These are phyloP conservation scores for Encarsia formosa DNA, from an alignment of 2,888 invertebrate genomes.

Conservation along the genomic window DNA sequence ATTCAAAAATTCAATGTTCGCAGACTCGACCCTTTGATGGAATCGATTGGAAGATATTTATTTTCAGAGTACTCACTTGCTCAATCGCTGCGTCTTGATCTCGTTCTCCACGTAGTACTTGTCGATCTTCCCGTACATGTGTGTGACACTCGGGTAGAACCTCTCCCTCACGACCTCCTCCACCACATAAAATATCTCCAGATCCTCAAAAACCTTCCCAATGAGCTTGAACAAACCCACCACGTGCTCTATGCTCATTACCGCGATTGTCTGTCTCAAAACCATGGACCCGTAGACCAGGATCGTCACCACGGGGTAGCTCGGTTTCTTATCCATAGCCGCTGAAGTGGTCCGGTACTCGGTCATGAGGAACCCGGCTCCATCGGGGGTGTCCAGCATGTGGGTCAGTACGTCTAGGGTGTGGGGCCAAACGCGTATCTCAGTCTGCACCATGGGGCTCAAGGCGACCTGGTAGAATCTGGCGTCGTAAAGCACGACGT, in stretches of 20 bases:
- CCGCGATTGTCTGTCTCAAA: slow-evolving; percentile 43
- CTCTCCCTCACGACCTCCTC: slow-evolving; percentile 33
- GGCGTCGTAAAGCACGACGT: slow-evolving; percentile 35
- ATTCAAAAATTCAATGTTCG: background rate
- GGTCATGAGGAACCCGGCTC: slow-evolving; percentile 38
- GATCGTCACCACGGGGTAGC: slow-evolving; percentile 37
- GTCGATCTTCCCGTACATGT: slow-evolving; percentile 44
- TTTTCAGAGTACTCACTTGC: slow-evolving; percentile 34
- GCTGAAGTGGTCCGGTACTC: slow-evolving; percentile 34
- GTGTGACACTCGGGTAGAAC: slow-evolving; percentile 42
- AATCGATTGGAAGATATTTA: background rate
- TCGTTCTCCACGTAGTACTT: slow-evolving; percentile 46
- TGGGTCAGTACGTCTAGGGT: slow-evolving; percentile 39
- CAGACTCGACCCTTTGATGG: background rate
- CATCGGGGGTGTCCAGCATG: slow-evolving; percentile 42
- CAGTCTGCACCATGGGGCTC: slow-evolving; percentile 35
- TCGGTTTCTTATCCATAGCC: slow-evolving; percentile 29
- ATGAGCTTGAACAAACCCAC: slow-evolving; percentile 38
- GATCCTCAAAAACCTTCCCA: slow-evolving; percentile 38
- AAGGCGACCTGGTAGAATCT: slow-evolving; percentile 41
- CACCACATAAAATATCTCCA: slow-evolving; percentile 37
- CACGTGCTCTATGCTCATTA: slow-evolving; percentile 44
- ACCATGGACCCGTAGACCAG: slow-evolving; percentile 37
- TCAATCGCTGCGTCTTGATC: slow-evolving; percentile 42
- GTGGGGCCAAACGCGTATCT: slow-evolving; percentile 42